These are phyloP conservation scores for Chlorops oryzae DNA, from an alignment of 1,140 invertebrate species.

Conservation along the genomic window DNA sequence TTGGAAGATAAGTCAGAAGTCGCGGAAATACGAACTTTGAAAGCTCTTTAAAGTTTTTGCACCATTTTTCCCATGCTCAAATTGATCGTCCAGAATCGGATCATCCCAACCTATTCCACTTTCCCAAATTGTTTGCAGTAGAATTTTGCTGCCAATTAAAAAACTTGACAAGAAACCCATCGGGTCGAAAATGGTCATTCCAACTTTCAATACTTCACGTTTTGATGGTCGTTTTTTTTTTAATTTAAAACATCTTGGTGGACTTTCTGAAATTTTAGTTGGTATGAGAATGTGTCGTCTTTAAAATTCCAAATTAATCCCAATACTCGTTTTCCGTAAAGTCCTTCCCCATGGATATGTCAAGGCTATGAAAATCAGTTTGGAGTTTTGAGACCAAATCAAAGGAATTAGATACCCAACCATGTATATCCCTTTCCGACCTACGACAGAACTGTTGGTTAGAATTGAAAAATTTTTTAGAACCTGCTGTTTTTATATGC, in stretches of 20 bases:
- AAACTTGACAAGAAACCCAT: background rate
- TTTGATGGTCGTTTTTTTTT: conserved; percentile 10
- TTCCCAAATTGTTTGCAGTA: conserved; percentile 13
- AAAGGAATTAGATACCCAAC: conserved; percentile 13
- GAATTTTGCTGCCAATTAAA: background rate
- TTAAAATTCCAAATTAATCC: conserved; percentile 13
- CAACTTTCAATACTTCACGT: conserved; percentile 10
- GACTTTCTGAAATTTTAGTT: conserved; percentile 10
- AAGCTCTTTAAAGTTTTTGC: background rate
- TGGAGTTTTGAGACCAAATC: conserved; percentile 10
- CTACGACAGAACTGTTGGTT: too few relatives aligned
- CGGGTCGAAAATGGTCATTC: conserved; percentile 1
- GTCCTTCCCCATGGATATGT: too few relatives aligned
- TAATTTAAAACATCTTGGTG: conserved; percentile 6
- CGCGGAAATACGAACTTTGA: background rate
- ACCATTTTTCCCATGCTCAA: background rate
- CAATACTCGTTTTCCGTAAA: conserved; percentile 11
- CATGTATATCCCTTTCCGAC: conserved; percentile 15
- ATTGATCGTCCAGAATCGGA: conserved; percentile 1
- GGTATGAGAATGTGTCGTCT: too few relatives aligned
- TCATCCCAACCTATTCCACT: conserved; percentile 11
- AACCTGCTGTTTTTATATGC: too few relatives aligned
- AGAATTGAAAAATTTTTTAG: too few relatives aligned
- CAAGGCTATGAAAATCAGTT: too few relatives aligned
- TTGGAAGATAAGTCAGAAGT: background rate